A percentile compares a stretch with the other conserved stretches of the same genome.
These are phyloP conservation scores for Drosophila sproati DNA, from an alignment of 1,140 invertebrate genomes.

Conservation along the genomic window DNA sequence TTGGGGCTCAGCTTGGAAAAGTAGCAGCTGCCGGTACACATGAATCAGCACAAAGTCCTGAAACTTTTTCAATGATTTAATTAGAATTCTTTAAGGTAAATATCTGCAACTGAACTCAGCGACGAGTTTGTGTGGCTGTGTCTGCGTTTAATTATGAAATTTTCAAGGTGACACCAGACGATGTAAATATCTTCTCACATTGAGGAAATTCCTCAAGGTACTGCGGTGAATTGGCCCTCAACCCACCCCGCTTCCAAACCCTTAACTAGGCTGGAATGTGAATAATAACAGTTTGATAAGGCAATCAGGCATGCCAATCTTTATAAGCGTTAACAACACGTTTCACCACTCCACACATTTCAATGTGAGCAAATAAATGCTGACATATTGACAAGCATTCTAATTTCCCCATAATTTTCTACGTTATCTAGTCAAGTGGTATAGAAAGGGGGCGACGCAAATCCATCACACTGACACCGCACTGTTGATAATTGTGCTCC, in stretches of 20 bases:
- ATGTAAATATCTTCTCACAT: neutral
- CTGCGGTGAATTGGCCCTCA: no score
- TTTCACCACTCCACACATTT: neutral
- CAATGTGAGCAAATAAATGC: neutral
- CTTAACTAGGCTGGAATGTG: neutral
- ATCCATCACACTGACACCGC: neutral
- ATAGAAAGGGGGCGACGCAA: neutral
- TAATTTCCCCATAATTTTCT: neutral
- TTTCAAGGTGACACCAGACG: conserved; percentile 65
- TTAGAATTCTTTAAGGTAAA: conserved; percentile 81
- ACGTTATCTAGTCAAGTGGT: conserved; percentile 1
- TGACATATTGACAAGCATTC: conserved; percentile 3
- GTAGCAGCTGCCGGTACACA: conserved; percentile 78
- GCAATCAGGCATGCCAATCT: neutral
- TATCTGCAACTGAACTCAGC: conserved; percentile 36
- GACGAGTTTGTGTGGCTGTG: conserved; percentile 2
- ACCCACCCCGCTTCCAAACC: no score
- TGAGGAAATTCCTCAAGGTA: neutral
- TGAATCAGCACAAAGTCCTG: conserved; percentile 80
- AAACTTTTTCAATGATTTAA: conserved; percentile 80
- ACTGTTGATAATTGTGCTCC: conserved; percentile 18
- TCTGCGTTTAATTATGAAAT: conserved; percentile 76
- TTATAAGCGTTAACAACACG: neutral
- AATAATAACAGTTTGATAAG: conserved; percentile 1
- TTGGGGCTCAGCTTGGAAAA: conserved; percentile 56